A percentile compares a stretch with the other conserved stretches of the same genome.
Conservation (phyloP, 2,888 invertebrate genomes). For the Bugulina stolonifera region DNA sequence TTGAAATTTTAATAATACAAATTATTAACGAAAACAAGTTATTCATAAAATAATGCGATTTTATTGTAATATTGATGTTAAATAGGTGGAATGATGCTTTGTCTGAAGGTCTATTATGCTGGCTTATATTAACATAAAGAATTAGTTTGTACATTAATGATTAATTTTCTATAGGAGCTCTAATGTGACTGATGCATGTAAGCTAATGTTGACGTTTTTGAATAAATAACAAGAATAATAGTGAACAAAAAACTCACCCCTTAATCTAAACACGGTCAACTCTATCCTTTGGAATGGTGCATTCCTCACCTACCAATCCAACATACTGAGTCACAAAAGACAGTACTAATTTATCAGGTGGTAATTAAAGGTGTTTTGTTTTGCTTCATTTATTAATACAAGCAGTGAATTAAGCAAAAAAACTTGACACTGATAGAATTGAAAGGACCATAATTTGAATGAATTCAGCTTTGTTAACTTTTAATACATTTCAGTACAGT, state of each 20-base stretch:
- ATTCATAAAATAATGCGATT: background rate
- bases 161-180: constrained; percentile 10
- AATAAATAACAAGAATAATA: constrained; percentile 15
- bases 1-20: constrained; percentile 19
- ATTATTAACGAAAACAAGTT: constrained; percentile 24
- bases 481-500: background rate
- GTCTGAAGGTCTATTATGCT: constrained; percentile 10
- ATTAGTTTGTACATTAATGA: constrained; percentile 15
- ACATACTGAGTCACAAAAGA: background rate
- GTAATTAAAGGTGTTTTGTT: constrained; percentile 21
- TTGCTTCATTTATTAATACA: constrained; percentile 17
- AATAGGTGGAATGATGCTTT: constrained; percentile 5
- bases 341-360: constrained; percentile 11
- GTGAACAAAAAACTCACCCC: background rate
- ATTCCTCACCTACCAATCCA: background rate
- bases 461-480: background rate
- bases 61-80: constrained; percentile 9
- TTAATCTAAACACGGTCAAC: constrained; percentile 6
- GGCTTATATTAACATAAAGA: constrained; percentile 15
- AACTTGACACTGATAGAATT: constrained; percentile 13
- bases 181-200: constrained; percentile 11
- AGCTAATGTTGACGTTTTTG: background rate
- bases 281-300: background rate
- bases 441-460: background rate
- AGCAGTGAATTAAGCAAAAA: background rate